Conservation (phyloP, 2,797 vertebrate species). For the Echiichthys vipera region DNA sequence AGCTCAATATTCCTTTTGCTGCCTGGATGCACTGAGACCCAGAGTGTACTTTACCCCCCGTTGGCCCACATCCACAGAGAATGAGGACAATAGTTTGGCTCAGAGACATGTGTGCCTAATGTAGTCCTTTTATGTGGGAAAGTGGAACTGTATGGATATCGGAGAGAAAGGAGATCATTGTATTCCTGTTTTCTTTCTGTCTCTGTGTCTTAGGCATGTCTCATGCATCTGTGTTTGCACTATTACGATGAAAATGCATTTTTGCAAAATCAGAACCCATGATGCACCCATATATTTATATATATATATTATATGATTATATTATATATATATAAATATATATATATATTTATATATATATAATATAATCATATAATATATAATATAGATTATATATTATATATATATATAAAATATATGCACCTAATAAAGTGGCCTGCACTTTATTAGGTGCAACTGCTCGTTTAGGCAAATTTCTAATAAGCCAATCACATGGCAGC, state of each 20-base stretch:
- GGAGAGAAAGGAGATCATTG: slow-evolving; percentile 58
- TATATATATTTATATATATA: too few relatives aligned
- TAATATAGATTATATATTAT: too few relatives aligned
- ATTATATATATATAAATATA: too few relatives aligned
- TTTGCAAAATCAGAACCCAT: neutral
- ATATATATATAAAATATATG: too few relatives aligned
- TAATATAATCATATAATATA: too few relatives aligned
- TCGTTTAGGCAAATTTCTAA: too few relatives aligned
- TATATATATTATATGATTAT: too few relatives aligned
- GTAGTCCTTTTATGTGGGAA: slow-evolving; percentile 76
- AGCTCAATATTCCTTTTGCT: slow-evolving; percentile 64
- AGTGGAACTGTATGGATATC: slow-evolving; percentile 61
- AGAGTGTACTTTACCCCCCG: slow-evolving; percentile 58
- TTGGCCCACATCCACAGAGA: slow-evolving; percentile 81
- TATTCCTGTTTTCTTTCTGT: slow-evolving; percentile 51
- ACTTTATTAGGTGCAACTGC: too few relatives aligned
- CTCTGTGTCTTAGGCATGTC: slow-evolving; percentile 31
- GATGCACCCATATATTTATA: neutral
- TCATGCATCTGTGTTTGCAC: slow-evolving; percentile 7
- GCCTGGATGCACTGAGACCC: slow-evolving; percentile 56
- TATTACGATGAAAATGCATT: slow-evolving; percentile 1
- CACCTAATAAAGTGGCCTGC: too few relatives aligned
- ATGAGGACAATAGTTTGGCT: slow-evolving; percentile 82
- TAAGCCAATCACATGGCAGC: too few relatives aligned
- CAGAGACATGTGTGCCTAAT: slow-evolving; percentile 78